Percentiles rank a stretch among this genome's conserved stretches.
Conservation (phyloP, 2,113 vertebrate genomes). For the Scomber scombrus region DNA sequence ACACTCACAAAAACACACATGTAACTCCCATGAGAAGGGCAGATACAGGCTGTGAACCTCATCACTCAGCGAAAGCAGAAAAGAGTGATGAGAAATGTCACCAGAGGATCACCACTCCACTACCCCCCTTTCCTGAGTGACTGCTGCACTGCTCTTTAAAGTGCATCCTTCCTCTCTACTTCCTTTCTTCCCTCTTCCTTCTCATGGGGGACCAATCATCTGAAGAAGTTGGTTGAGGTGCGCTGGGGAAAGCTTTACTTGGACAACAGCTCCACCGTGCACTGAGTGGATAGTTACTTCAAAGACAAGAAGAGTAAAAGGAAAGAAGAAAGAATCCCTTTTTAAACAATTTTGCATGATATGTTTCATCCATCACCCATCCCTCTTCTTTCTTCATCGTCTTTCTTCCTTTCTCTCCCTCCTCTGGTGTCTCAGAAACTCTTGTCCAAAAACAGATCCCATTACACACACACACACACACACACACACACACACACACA, state of each 20-base stretch:
- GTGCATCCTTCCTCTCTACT: conserved; percentile 73
- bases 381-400: conserved; percentile 18
- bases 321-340: conserved; percentile 33
- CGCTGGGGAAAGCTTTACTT: conserved; percentile 28
- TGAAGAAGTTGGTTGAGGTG: conserved; percentile 55
- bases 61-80: conserved; percentile 70
- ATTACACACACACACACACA: conserved; percentile 67
- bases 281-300: conserved; percentile 45
- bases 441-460: conserved; percentile 62
- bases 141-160: conserved; percentile 63
- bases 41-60: conserved; percentile 70
- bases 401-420: conserved; percentile 24
- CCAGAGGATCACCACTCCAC: conserved; percentile 39
- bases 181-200: conserved; percentile 57
- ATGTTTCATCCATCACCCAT: conserved; percentile 55
- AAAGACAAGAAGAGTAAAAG: conserved; percentile 24
- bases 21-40: conserved; percentile 53
- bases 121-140: conserved; percentile 62
- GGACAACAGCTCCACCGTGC: conserved; percentile 16
- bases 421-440: conserved; percentile 55
- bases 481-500: conserved; percentile 39
- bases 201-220: conserved; percentile 57
- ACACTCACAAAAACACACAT: conserved; percentile 33
- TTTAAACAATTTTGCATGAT: conserved; percentile 34
- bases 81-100: conserved; percentile 65